Evolutionary conservation across 35 echinoderm and acorn worm species (phyloP), one percentile per base, ranked within the genome.

Genomic region (Apostichopus japonicus): DNA sequence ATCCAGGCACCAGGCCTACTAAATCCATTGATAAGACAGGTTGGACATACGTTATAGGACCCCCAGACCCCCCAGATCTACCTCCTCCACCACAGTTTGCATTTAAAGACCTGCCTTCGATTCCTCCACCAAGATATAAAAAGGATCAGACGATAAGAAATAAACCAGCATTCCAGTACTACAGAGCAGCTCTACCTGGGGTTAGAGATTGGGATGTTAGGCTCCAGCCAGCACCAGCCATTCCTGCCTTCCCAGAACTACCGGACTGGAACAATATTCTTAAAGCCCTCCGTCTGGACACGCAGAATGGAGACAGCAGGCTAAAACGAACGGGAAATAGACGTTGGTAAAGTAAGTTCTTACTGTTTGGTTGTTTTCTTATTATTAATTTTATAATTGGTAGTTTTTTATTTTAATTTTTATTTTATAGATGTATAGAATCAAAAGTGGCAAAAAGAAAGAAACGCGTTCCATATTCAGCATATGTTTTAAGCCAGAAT

Each of bases 181-280:
- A 57, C 57, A 8, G 57, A 61, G 57, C 57, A 61, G 7, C 7
- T 61, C 7, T 13, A 61, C 57, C 57, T 8, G 57, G 1, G 7
- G 57, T 61, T 13, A 61, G 57, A 13, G 71, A 75, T 75, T 75
- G 6, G 22, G 71, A 21, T 75, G 11, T 23, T 75, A 75, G 57
- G 57, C 71, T 21, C 71, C 17, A 75, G n/a, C 55, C 56, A 1
- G 4, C 81, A 84, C 81, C 81, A 57, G 24, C 27, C 54, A 24
- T 84, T 23, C 81, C 81, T 5, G 54, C 54, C 17, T 84, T 84
- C 81, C 81, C 81, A 5, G 81, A 84, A 51, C 22, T 84, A 21
- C 54, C 53, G 19, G 56, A 84, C 15, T 84, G 81, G 81, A 17
- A 84, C 19, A 4, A 19, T 23, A 53, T 84, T 59, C 53, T 75